These are phyloP conservation scores for Dolichomitus sp. DNA, from an alignment of 2,888 invertebrate species.

Conservation along the genomic window DNA sequence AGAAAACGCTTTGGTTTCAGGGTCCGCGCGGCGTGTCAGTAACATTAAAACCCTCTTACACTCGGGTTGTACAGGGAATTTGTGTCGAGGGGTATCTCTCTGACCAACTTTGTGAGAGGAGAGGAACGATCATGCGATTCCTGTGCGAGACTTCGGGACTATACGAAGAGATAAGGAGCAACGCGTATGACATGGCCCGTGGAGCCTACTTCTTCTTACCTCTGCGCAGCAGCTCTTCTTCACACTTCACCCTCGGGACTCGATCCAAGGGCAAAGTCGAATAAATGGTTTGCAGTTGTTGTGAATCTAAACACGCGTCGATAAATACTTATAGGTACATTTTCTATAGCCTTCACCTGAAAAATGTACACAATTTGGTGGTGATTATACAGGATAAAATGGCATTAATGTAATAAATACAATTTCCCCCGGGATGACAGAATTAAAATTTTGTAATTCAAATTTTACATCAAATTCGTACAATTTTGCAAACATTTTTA, in stretches of 20 bases:
- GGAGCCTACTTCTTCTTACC: not conserved
- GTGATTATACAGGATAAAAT: not conserved
- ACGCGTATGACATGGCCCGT: constrained; percentile 81
- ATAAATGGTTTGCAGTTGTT: not conserved
- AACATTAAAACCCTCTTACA: constrained; percentile 86
- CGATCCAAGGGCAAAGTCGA: not conserved
- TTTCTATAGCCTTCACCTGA: not conserved
- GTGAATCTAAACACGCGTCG: not conserved
- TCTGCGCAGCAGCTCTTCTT: not conserved
- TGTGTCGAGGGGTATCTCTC: constrained; percentile 76
- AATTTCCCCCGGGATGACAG: too few species aligned
- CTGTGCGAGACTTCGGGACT: constrained; percentile 60
- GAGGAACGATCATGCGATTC: constrained; percentile 80
- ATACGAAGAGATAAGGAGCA: constrained; percentile 48
- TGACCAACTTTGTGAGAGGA: constrained; percentile 65
- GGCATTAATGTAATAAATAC: not conserved
- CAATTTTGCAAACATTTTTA: too few species aligned
- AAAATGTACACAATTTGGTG: too few species aligned
- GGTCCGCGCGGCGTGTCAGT: constrained; percentile 68
- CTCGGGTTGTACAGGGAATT: constrained; percentile 78
- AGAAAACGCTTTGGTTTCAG: constrained; percentile 43
- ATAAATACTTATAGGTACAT: not conserved
- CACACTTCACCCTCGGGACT: not conserved
- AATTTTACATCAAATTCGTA: too few species aligned
- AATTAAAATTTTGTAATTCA: too few species aligned